Evolutionary conservation across 2,113 vertebrate genomes (phyloP), one percentile per base, ranked within the genome.

Genomic region (Uropsilus gracilis): DNA sequence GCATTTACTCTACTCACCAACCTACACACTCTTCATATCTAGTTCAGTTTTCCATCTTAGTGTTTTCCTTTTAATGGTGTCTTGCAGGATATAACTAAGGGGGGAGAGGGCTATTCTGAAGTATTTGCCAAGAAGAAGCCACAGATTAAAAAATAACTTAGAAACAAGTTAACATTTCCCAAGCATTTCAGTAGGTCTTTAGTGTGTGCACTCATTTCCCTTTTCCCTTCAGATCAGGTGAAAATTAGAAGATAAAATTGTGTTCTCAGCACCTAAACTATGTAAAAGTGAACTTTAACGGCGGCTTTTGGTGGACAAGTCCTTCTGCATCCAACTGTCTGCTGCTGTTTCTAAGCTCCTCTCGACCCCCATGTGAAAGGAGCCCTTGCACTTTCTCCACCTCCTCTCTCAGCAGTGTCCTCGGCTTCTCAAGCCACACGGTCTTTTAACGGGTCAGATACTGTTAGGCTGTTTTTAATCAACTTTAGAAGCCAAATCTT

Each of bases 381-480:
- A 39, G 39, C 68, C 26, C 37, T 87, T 55, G 95, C 94, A 10
- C 87, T 48, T 94, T 28, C 95, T 39, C 42, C 34, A 75, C 86
- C 82, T 90, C 71, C 42, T 95, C 63, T 68, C 94, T 77, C 4
- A 30, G 89, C 75, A 96, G 90, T 81, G 83, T 91, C 46, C 89
- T 88, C 78, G 73, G 32, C 77, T 94, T 68, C 82, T 89, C 80
- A 77, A 71, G 61, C 72, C 80, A 71, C 82, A 37, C 17, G 20
- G 2, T 76, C 88, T 81, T 85, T 64, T 57, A 83, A 59, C 20
- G 0, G 71, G 63, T 94, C 42, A 63, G 63, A 86, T 44, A 73
- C 91, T 93, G 63, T 32, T 92, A 92, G 91, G 76, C 96, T 97
- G 86, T 73, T 91, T 91, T 96, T 96, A 97, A 97, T 96, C 92